phyloP scores from a whole-genome alignment of 2,888 invertebrate species.

The Nemurella pictetii region DNA sequence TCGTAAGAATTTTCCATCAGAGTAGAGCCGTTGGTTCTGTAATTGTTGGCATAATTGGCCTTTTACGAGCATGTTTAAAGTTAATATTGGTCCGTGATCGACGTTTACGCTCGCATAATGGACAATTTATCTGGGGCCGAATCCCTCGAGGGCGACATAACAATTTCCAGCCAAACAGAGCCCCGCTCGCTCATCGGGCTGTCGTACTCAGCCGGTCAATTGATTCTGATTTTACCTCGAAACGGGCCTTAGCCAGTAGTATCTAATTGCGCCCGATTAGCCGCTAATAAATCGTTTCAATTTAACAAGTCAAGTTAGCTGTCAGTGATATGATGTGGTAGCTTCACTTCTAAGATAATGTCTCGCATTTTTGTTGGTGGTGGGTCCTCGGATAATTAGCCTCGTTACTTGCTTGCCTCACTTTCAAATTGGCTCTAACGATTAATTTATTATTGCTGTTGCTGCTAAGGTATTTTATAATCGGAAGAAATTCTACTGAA shows the following conservation, averaged over 20 bases:
- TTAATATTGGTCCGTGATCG: constrained; percentile 30
- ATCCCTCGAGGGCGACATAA: constrained; percentile 10
- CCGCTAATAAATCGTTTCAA: constrained; percentile 27
- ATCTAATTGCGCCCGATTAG: constrained; percentile 25
- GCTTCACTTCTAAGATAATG: not conserved
- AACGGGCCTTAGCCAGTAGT: not conserved
- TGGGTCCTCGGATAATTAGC: constrained; percentile 10
- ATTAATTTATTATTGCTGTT: not conserved
- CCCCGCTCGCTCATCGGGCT: not conserved
- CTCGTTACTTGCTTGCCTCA: not conserved
- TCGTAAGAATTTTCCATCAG: not conserved
- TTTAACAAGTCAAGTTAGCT: constrained; percentile 4
- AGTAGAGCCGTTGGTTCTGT: constrained; percentile 1
- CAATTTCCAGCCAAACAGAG: not conserved
- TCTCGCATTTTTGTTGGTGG: not conserved
- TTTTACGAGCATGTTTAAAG: constrained; percentile 24
- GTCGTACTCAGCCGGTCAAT: not conserved
- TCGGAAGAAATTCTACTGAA: not conserved
- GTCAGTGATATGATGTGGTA: not conserved
- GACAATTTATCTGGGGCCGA: constrained; percentile 16
- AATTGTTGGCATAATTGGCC: constrained; percentile 27
- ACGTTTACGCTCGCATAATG: constrained; percentile 5
- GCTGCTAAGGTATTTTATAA: not conserved
- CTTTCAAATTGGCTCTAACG: not conserved
- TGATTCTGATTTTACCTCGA: not conserved